Percentiles rank a stretch among this genome's conserved stretches.
phyloP scores from a whole-genome alignment of 2,888 invertebrate species.

The Campopleginae sp. region DNA sequence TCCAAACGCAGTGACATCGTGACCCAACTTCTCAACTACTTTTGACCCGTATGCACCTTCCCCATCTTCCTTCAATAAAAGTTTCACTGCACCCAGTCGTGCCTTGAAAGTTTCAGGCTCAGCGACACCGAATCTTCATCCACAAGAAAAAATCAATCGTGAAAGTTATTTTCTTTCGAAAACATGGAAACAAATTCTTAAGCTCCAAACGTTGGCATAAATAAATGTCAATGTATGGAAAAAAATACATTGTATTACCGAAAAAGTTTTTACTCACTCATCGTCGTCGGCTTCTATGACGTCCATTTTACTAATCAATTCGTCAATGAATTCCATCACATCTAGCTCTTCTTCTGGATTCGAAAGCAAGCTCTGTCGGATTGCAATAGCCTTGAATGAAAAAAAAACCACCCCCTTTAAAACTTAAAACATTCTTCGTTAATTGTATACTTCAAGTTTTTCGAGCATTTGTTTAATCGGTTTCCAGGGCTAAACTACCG shows the following conservation, averaged over 20 bases:
- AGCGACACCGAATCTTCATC: slow-evolving; percentile 79
- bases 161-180: no score
- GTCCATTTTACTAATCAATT: slow-evolving; percentile 86
- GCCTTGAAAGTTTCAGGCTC: slow-evolving; percentile 85
- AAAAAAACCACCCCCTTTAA: not conserved
- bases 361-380: slow-evolving; percentile 85
- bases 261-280: slow-evolving; percentile 76
- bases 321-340: slow-evolving; percentile 84
- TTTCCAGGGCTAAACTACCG: not conserved
- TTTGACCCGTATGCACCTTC: slow-evolving; percentile 83
- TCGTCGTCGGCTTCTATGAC: slow-evolving; percentile 84
- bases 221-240: not conserved
- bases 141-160: not conserved
- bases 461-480: not conserved
- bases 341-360: slow-evolving; percentile 85
- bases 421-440: not conserved
- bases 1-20: slow-evolving; percentile 87
- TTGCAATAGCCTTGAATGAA: slow-evolving; percentile 85
- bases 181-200: not conserved
- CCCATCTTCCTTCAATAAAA: slow-evolving; percentile 69
- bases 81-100: slow-evolving; percentile 85
- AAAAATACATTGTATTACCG: not conserved
- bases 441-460: not conserved
- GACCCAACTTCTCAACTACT: slow-evolving; percentile 86
- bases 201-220: not conserved